Evolutionary conservation across 2,888 invertebrate species (phyloP).

Genomic region (Luperina testacea): DNA sequence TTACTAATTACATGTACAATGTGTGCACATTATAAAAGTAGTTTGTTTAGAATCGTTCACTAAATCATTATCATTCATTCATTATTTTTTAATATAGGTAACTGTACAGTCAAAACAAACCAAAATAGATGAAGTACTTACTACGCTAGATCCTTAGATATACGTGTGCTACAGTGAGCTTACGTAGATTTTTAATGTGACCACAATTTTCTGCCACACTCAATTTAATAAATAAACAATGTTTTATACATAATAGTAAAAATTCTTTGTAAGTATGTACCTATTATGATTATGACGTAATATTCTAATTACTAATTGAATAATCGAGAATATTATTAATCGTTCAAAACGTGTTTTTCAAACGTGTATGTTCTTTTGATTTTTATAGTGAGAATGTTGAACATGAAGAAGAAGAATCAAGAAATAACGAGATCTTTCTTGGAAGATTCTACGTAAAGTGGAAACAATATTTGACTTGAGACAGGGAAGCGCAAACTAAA

Average conservation of each 20-base stretch:
- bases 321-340: not conserved
- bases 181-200: not conserved
- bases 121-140: not conserved
- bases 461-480: conserved; percentile 28
- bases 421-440: conserved; percentile 7
- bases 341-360: no score
- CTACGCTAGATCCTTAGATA: not conserved
- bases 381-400: not conserved
- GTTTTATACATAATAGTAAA: not conserved
- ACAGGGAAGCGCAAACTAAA: not conserved
- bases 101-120: not conserved
- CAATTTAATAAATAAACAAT: not conserved
- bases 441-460: conserved; percentile 6
- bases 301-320: no score
- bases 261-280: no score
- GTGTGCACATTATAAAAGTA: not conserved
- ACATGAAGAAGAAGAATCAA: not conserved
- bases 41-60: not conserved
- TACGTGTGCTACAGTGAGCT: no score
- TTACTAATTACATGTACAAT: not conserved
- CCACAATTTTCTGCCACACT: not conserved
- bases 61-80: not conserved
- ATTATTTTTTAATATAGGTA: not conserved
- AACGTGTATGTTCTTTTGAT: not conserved
- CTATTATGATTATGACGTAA: no score